Evolutionary conservation across 2,113 vertebrate genomes (phyloP), one percentile per base, ranked within the genome.

Genomic region (Chloropsis cyanopogon): DNA sequence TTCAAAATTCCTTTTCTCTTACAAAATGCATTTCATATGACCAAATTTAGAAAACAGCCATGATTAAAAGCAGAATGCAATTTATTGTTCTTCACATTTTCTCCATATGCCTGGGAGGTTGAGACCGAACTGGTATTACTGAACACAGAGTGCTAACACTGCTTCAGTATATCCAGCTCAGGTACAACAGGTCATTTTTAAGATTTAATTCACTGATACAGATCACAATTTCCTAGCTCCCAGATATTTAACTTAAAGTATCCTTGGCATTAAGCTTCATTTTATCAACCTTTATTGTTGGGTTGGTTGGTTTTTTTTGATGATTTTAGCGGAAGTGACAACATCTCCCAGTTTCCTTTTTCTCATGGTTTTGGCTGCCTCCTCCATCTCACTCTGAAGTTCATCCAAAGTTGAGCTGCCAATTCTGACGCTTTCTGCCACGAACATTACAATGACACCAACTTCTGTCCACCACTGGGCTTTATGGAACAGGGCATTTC

Each of bases 1-100:
- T 72, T 92, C 75, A 96, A 94, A 95, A 95, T 95, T 94, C 96
- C 78, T 97, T 82, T 85, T 87, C 86, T 80, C 81, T 97, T 94
- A 95, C 53, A 53, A 89, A 95, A 89, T 37, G 31, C 37, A 75
- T 84, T 91, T 93, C 71, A n/a, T 71, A 82, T 57, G 83, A 92
- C 81, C 89, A 52, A 92, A 93, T 76, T 89, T 79, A 93, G 86
- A 84, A 91, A 93, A 61, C 31, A 82, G 35, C 9, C 77, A 53
- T 90, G 70, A 95, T 95, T 96, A 91, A 80, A 95, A 91, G 84
- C 95, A 95, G 86, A 93, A 93, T 52, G 25, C 29, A 54, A 54
- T 82, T 92, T 64, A 79, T 14, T 76, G 25, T 54, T 94, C 66
- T 76, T 79, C 66, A 64, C 57, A 59, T 90, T 92, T 91, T 68